Evolutionary conservation across 2,113 vertebrate species (phyloP).

Genomic region (Formicarius rufipectus): DNA sequence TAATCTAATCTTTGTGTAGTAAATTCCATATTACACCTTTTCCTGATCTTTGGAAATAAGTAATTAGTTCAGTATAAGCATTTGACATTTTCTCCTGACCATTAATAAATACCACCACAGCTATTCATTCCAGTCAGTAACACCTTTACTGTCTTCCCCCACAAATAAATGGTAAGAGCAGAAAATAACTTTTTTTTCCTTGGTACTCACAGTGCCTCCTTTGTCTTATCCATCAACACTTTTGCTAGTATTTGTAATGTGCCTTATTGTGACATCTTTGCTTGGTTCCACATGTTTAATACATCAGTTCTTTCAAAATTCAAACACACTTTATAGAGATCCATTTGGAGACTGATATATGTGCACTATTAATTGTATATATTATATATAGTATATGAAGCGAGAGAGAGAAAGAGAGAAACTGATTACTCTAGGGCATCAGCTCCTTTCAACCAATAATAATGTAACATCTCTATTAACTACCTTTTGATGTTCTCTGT

Average conservation of each 20-base stretch:
- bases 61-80: not conserved
- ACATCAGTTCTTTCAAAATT: slow-evolving; percentile 37
- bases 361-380: slow-evolving; percentile 66
- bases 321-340: slow-evolving; percentile 29
- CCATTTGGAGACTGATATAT: slow-evolving; percentile 52
- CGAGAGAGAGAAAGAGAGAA: slow-evolving; percentile 55
- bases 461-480: slow-evolving; percentile 74
- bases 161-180: not conserved
- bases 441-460: slow-evolving; percentile 72
- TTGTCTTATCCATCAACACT: slow-evolving; percentile 27
- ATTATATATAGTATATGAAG: slow-evolving; percentile 60
- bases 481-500: slow-evolving; percentile 64
- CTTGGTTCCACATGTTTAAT: slow-evolving; percentile 61
- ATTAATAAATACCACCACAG: not conserved
- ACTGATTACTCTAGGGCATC: slow-evolving; percentile 65
- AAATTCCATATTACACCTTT: not conserved
- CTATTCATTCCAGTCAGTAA: not conserved
- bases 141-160: not conserved
- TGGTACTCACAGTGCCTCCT: not conserved
- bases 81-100: not conserved
- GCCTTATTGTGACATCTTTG: slow-evolving; percentile 43
- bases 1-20: not conserved
- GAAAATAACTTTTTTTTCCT: not conserved
- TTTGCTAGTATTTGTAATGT: slow-evolving; percentile 39
- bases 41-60: not conserved